phyloP scores from a whole-genome alignment of 2,797 vertebrate species.

The Leptoclinus maculatus region DNA sequence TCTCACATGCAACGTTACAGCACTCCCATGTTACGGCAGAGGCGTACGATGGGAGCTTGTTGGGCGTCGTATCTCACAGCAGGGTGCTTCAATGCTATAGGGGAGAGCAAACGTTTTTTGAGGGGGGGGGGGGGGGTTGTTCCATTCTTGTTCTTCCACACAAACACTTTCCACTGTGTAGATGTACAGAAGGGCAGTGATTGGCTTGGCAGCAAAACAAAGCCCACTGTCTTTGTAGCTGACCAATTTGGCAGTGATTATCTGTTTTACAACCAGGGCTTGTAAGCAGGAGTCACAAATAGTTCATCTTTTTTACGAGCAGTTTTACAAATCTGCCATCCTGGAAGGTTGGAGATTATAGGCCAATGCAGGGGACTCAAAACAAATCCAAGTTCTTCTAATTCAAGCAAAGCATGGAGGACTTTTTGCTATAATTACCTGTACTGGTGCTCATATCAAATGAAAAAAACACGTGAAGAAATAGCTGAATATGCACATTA shows the following conservation, averaged over 20 bases:
- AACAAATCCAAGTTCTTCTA: slow-evolving; percentile 15
- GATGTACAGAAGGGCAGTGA: slow-evolving; percentile 23
- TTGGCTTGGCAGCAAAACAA: slow-evolving; percentile 55
- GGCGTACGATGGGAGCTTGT: slow-evolving; percentile 9
- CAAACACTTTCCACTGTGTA: slow-evolving; percentile 1
- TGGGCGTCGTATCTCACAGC: slow-evolving; percentile 16
- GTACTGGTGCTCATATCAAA: neutral
- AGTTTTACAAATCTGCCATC: slow-evolving; percentile 40
- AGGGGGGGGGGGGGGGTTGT: neutral
- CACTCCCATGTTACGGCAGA: slow-evolving; percentile 16
- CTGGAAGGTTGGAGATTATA: slow-evolving; percentile 28
- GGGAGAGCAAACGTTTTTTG: slow-evolving; percentile 9
- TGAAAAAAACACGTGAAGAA: slow-evolving; percentile 16
- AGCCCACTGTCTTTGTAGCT: slow-evolving; percentile 26
- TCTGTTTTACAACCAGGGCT: slow-evolving; percentile 17
- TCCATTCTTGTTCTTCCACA: slow-evolving; percentile 25
- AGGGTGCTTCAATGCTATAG: slow-evolving; percentile 14
- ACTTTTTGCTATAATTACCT: slow-evolving; percentile 12
- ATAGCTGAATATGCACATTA: slow-evolving; percentile 25
- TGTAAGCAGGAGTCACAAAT: slow-evolving; percentile 44
- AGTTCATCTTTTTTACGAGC: slow-evolving; percentile 49
- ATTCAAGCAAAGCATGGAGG: slow-evolving; percentile 33
- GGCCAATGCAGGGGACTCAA: neutral
- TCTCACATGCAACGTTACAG: slow-evolving; percentile 47
- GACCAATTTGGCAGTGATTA: slow-evolving; percentile 48